Base-by-base conservation (phyloP, 1,140 invertebrate genomes). In the Heterodera carotae region DNA sequence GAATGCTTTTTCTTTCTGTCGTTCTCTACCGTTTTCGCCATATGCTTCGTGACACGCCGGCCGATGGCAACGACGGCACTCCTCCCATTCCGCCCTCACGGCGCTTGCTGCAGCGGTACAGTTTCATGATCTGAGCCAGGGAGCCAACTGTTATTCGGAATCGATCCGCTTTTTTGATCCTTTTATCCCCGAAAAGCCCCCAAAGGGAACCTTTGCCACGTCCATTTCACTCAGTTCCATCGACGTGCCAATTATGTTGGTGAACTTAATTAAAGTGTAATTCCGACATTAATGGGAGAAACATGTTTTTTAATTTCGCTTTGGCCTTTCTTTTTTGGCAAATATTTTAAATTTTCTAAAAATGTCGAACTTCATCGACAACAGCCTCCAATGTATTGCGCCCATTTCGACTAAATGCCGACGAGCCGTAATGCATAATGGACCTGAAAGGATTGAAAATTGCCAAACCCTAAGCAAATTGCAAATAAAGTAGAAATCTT, bases 321-420 rank as follows among this genome's bases (percentile, higher is more conserved):
- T n/a, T n/a, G n/a, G n/a, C n/a, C n/a, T n/a, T n/a, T n/a, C n/a
- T n/a, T n/a, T n/a, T n/a, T n/a, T n/a, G n/a, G n/a, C n/a, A n/a
- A n/a, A n/a, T n/a, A n/a, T n/a, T n/a, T n/a, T n/a, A n/a, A n/a
- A n/a, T n/a, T n/a, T n/a, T n/a, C n/a, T n/a, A n/a, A 68, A 34
- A 70, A 4, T 43, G 29, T 27, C 43, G n/a, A 5, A 62, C 15
- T n/a, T 74, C 85, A 69, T 84, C 74, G 29, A 81, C 78, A 12
- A 78, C 74, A 22, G 85, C 78, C 69, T 87, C 86, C 56, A 86
- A 84, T 29, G 85, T 86, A 69, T 86, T 88, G 62, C 83, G 71
- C 8, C 85, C 85, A 62, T 86, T 86, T 64, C 79, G 48, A 27
- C 84, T 86, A 69, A 86, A 86, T 36, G 85, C 85, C 34, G 84